Conservation (phyloP, 2,888 invertebrate genomes). For the Xestobium rufovillosum region DNA sequence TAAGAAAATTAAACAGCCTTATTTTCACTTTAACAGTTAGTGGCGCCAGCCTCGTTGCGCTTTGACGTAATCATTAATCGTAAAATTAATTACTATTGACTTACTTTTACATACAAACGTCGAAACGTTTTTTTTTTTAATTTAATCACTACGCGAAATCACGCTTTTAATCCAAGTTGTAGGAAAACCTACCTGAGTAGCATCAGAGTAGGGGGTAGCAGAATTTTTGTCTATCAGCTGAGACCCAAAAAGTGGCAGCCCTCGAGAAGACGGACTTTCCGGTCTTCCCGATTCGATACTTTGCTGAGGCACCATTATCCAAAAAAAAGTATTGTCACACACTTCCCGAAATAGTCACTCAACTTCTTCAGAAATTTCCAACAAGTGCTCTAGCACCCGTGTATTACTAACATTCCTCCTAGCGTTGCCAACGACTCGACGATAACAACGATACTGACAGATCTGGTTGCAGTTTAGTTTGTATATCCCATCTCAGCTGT, state of each 20-base stretch:
- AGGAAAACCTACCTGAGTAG: constrained; percentile 78
- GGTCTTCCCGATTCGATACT: constrained; percentile 42
- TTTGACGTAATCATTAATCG: too few species aligned
- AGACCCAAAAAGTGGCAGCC: constrained; percentile 77
- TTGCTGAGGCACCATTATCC: constrained; percentile 69
- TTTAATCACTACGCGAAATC: too few species aligned
- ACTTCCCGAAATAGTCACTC: constrained; percentile 18
- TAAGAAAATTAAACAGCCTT: too few species aligned
- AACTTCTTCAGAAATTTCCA: constrained; percentile 30
- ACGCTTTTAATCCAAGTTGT: constrained; percentile 12
- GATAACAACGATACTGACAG: constrained; percentile 52
- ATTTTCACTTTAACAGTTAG: too few species aligned
- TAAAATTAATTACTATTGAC: too few species aligned
- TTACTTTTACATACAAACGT: too few species aligned
- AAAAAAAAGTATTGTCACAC: constrained; percentile 18
- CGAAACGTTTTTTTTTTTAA: neutral
- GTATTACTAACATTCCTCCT: constrained; percentile 36
- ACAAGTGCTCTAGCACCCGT: constrained; percentile 37
- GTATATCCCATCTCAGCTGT: constrained; percentile 33
- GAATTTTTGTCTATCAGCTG: constrained; percentile 86
- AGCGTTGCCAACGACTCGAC: constrained; percentile 35
- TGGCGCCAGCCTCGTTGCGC: too few species aligned
- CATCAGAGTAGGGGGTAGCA: constrained; percentile 94
- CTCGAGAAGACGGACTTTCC: constrained; percentile 48
- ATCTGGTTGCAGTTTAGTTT: constrained; percentile 42